These are phyloP conservation scores for Chrysochloris asiatica DNA, from an alignment of 2,113 vertebrate genomes.

Conservation along the genomic window DNA sequence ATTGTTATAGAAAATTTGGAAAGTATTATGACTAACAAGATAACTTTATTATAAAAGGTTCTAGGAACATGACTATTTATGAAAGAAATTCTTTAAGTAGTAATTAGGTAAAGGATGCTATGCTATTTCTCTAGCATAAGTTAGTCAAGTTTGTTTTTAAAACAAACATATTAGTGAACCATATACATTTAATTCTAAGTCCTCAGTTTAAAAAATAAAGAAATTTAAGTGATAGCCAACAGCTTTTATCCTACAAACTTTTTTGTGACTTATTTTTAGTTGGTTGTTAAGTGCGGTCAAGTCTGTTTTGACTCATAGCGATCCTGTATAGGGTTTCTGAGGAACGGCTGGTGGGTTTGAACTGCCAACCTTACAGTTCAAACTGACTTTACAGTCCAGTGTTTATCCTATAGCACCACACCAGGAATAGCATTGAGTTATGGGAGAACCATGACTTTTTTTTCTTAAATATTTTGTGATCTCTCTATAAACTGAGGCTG, in stretches of 20 bases:
- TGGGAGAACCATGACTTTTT: background rate
- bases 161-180: background rate
- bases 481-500: background rate
- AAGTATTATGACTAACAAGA: background rate
- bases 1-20: background rate
- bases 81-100: background rate
- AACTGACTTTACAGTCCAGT: no score
- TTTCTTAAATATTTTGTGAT: background rate
- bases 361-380: no score
- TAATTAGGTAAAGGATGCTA: background rate
- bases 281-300: no score
- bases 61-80: background rate
- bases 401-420: no score
- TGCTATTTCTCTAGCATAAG: background rate
- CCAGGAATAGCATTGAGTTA: background rate
- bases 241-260: background rate
- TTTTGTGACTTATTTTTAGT: background rate
- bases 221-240: background rate
- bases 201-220: background rate
- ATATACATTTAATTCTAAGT: background rate
- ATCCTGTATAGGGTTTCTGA: no score
- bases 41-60: background rate
- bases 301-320: no score
- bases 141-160: constrained; percentile 7
- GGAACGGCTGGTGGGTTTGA: no score